phyloP scores from a whole-genome alignment of 2,113 vertebrate species.

The Stigmatopora argus region DNA sequence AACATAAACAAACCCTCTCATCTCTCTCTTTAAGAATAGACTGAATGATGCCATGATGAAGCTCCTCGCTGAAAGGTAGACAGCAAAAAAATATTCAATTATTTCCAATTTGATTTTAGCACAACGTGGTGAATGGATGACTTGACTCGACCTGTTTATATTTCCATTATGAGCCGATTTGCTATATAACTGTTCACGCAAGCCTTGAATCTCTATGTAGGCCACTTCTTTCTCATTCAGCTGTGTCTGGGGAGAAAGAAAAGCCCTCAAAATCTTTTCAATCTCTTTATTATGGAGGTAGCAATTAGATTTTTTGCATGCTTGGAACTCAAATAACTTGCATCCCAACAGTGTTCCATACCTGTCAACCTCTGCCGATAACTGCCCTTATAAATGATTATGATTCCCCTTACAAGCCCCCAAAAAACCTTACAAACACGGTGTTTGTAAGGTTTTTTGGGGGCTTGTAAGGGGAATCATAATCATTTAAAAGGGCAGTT shows the following conservation, averaged over 20 bases:
- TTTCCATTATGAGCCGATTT: slow-evolving; percentile 54
- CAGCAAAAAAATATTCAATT: background rate
- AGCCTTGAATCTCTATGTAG: slow-evolving; percentile 75
- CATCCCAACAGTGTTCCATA: background rate
- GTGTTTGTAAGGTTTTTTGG: no score
- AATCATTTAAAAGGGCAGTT: no score
- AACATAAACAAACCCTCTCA: slow-evolving; percentile 71
- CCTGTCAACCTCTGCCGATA: no score
- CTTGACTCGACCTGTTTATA: slow-evolving; percentile 46
- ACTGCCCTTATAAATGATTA: no score
- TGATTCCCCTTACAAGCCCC: no score
- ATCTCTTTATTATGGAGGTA: background rate
- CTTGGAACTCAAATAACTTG: no score
- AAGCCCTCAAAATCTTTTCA: background rate
- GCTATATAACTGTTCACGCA: slow-evolving; percentile 78
- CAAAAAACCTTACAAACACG: no score
- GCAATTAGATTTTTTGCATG: no score
- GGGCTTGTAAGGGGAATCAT: no score
- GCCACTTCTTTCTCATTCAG: slow-evolving; percentile 79
- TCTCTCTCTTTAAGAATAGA: slow-evolving; percentile 65
- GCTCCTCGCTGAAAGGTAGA: slow-evolving; percentile 47
- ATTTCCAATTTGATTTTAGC: background rate
- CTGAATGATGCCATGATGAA: slow-evolving; percentile 54
- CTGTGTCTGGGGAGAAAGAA: slow-evolving; percentile 68
- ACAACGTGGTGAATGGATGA: background rate